Evolutionary conservation across 2,888 invertebrate species (phyloP), one percentile per base, ranked within the genome.

Genomic region (Craniophora ligustri): DNA sequence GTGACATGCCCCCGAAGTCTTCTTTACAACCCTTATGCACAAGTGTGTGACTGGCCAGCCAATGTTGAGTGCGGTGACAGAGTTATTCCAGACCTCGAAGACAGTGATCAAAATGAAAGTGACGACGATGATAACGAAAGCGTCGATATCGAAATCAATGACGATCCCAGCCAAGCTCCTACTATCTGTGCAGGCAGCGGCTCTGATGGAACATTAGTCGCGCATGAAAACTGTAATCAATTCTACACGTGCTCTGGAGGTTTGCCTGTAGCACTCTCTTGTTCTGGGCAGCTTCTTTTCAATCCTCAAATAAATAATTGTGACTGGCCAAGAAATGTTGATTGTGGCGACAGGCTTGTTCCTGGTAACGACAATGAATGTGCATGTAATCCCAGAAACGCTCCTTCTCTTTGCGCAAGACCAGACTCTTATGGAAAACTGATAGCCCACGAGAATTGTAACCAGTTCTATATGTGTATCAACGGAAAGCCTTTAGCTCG

Each of bases 221-320:
- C 84, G 14, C 84, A 86, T 34, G 75, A 81, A 46, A 66, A 74
- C 39, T 86, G 86, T 47, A 72, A 76, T 42, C 73, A 82, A 48
- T 86, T 77, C 67, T 85, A 84, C 53, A 59, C 72, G 11, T 85
- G 86, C 35, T 48, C 57, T n/a, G 64, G 65, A 5, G 82, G 81
- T 5, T 28, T 42, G 0, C 81, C 82, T 1, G 62, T 83, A 2
- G 46, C 62, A 1, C 45, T 72, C 3, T 64, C 59, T 10, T 86
- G 86, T 47, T 65, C 66, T 4, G 50, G 18, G 0, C 67, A 56
- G 5, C 74, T 85, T 2, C 60, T 81, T 21, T 86, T 72, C 57
- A 80, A 84, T 35, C 69, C 79, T 0, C 15, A 47, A 4, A 76
- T 59, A 2, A 53, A 71, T 14, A 48, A 46, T 3, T 86, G 86